These are phyloP conservation scores for Nasonovia ribisnigri DNA, from an alignment of 2,888 invertebrate species.

Conservation along the genomic window DNA sequence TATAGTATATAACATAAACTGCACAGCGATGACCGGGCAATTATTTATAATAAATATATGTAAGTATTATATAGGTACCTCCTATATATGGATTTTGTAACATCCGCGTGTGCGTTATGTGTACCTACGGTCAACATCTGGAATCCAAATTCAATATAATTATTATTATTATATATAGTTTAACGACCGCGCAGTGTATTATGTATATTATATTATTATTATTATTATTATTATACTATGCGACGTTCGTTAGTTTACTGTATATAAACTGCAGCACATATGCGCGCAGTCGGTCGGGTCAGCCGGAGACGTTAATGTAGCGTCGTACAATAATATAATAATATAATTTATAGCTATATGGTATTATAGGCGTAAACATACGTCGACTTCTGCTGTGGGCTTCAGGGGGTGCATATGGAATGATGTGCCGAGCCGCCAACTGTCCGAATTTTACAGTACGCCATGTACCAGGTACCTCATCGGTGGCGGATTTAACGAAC, in stretches of 20 bases:
- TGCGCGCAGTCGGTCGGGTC: background rate
- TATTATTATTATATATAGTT: too few relatives aligned
- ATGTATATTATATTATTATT: too few relatives aligned
- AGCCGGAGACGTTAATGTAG: background rate
- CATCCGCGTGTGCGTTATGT: background rate
- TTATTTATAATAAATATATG: background rate
- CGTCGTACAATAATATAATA: background rate
- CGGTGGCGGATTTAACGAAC: too few relatives aligned
- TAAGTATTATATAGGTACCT: background rate
- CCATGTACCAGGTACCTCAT: too few relatives aligned
- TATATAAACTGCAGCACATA: background rate
- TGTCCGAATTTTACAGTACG: too few relatives aligned
- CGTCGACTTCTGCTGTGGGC: background rate
- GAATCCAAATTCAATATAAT: background rate
- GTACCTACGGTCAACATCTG: slow-evolving; percentile 23
- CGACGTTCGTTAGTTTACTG: background rate
- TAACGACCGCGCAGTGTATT: background rate
- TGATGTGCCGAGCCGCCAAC: too few relatives aligned
- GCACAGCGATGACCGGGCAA: background rate
- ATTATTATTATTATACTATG: background rate
- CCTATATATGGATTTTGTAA: background rate
- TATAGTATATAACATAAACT: background rate
- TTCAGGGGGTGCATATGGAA: too few relatives aligned
- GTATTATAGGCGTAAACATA: background rate
- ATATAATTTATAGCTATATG: background rate